A percentile compares a stretch with the other conserved stretches of the same genome.
phyloP scores from a whole-genome alignment of 2,888 invertebrate genomes.

The Drosophila testacea region DNA sequence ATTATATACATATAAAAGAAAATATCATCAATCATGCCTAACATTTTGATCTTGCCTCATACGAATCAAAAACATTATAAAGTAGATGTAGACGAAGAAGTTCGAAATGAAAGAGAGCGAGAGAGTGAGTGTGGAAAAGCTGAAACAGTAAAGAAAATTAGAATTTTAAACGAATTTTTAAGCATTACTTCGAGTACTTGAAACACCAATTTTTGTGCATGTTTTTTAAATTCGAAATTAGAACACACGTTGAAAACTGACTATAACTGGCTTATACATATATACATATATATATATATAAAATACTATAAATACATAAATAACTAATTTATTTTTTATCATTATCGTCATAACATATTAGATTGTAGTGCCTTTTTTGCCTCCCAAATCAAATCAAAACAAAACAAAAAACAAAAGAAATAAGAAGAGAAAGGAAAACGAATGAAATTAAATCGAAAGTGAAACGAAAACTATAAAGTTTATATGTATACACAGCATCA shows the following conservation, averaged over 20 bases:
- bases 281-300: conserved; percentile 19
- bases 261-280: conserved; percentile 23
- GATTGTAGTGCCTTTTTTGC: conserved; percentile 83
- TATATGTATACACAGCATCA: conserved; percentile 49
- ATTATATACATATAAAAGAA: neutral
- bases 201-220: conserved; percentile 68
- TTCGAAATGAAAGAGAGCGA: neutral
- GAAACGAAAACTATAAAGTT: conserved; percentile 60
- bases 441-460: conserved; percentile 44
- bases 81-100: conserved; percentile 1
- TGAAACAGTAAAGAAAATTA: conserved; percentile 16
- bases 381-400: conserved; percentile 63
- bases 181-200: conserved; percentile 74
- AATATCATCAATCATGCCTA: conserved; percentile 19
- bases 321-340: conserved; percentile 35
- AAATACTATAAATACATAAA: conserved; percentile 39
- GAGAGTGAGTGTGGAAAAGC: conserved; percentile 6
- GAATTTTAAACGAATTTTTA: conserved; percentile 63
- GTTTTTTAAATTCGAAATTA: conserved; percentile 37
- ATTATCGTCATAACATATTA: conserved; percentile 75
- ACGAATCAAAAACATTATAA: conserved; percentile 12
- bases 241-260: conserved; percentile 34
- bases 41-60: conserved; percentile 18
- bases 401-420: conserved; percentile 24
- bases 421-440: conserved; percentile 21